A percentile compares a stretch with the other conserved stretches of the same genome.
These are phyloP conservation scores for Thalassaphorura encarpata DNA, from an alignment of 1,140 invertebrate species.

Conservation along the genomic window DNA sequence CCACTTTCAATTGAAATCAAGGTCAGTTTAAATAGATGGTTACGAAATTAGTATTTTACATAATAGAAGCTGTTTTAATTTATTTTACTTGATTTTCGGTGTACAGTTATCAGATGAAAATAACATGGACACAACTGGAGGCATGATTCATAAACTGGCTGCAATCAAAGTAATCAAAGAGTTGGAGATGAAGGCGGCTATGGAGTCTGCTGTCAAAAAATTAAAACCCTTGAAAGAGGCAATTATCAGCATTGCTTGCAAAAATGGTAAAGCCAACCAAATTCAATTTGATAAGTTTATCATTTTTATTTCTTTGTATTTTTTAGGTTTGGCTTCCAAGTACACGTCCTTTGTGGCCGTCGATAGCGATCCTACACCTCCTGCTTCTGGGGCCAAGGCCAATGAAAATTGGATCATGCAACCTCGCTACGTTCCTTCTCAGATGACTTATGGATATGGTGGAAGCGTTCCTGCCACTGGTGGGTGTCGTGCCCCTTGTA, in stretches of 20 bases:
- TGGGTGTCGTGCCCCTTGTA: no score
- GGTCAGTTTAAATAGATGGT: no score
- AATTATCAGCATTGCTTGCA: constrained; percentile 24
- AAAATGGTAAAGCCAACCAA: constrained; percentile 23
- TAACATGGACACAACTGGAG: no score
- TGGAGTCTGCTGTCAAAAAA: constrained; percentile 4
- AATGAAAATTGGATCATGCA: constrained; percentile 32
- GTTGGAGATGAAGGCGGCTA: constrained; percentile 23
- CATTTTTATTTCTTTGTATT: not conserved
- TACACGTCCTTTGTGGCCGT: constrained; percentile 33
- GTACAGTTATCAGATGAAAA: no score
- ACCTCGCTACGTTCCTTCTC: constrained; percentile 29
- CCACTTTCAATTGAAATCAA: constrained; percentile 16
- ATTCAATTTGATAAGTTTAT: no score
- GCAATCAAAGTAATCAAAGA: constrained; percentile 32
- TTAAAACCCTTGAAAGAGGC: constrained; percentile 17
- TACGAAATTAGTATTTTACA: no score
- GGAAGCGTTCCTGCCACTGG: no score
- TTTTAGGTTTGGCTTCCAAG: constrained; percentile 30
- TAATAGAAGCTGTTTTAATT: no score
- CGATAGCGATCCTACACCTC: constrained; percentile 13
- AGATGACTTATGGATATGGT: constrained; percentile 30
- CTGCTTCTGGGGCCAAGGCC: no score
- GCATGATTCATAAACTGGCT: constrained; percentile 29
- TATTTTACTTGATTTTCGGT: no score